Evolutionary conservation across 2,797 vertebrate species (phyloP).

Genomic region (Enteromius viviparus): DNA sequence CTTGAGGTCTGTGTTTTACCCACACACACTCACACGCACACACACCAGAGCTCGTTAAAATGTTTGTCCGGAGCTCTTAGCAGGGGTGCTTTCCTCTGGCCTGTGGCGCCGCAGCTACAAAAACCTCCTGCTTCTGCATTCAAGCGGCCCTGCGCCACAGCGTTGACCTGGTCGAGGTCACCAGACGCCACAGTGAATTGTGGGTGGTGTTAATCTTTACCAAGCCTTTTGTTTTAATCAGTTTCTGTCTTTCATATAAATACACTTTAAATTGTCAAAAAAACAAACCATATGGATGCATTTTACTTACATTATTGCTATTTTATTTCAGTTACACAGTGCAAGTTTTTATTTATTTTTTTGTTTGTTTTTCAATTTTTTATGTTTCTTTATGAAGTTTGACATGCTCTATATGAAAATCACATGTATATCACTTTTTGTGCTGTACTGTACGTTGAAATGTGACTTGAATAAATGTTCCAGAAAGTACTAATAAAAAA

Average conservation of each 20-base stretch:
- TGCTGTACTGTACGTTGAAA: background rate
- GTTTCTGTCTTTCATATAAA: background rate
- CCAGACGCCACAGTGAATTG: conserved; percentile 10
- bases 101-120: conserved; percentile 25
- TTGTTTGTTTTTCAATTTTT: background rate
- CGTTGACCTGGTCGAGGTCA: conserved; percentile 51
- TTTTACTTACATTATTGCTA: background rate
- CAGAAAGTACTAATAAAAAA: background rate
- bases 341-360: background rate
- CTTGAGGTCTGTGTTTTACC: conserved; percentile 12
- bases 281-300: too few relatives aligned
- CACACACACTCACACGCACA: background rate
- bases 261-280: background rate
- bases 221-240: conserved; percentile 10
- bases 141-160: conserved; percentile 14
- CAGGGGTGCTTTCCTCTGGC: conserved; percentile 45
- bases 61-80: conserved; percentile 50
- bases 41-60: conserved; percentile 51
- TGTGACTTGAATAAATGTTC: background rate
- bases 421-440: background rate
- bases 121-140: conserved; percentile 42
- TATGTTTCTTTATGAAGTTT: background rate
- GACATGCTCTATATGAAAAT: background rate
- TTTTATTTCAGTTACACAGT: background rate
- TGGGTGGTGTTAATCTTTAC: conserved; percentile 5